These are phyloP conservation scores for Battus philenor DNA, from an alignment of 1,140 invertebrate species.

Conservation along the genomic window DNA sequence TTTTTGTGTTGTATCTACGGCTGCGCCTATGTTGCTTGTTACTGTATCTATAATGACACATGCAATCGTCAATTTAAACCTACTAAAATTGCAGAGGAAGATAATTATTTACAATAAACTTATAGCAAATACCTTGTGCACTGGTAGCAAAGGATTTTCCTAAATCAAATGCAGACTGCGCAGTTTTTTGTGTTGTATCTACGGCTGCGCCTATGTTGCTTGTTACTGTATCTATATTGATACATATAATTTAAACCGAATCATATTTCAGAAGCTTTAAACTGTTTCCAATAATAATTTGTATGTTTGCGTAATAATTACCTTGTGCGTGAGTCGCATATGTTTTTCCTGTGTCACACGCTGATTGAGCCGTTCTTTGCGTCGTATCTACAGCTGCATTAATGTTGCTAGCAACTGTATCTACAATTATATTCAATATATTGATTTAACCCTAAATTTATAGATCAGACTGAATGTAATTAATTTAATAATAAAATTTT, in stretches of 20 bases:
- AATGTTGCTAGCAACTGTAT: constrained; percentile 16
- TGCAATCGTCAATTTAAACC: no score
- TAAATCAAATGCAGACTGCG: constrained; percentile 39
- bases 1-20: no score
- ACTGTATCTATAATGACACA: no score
- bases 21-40: no score
- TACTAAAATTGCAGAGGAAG: no score
- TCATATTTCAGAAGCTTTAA: neutral
- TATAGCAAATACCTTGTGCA: constrained; percentile 32
- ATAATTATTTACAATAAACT: no score
- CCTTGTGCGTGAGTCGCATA: constrained; percentile 36
- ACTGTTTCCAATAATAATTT: neutral
- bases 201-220: constrained; percentile 36
- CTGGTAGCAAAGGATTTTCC: constrained; percentile 34
- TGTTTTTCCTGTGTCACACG: constrained; percentile 31
- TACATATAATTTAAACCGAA: no score
- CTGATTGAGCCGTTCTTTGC: constrained; percentile 35
- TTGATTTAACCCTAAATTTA: neutral
- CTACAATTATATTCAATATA: constrained; percentile 24
- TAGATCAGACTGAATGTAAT: neutral
- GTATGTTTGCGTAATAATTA: constrained; percentile 10
- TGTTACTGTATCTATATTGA: constrained; percentile 43
- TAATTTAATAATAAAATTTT: neutral
- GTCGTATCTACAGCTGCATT: constrained; percentile 13
- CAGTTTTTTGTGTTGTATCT: constrained; percentile 44